These are phyloP conservation scores for Limnothrissa miodon DNA, from an alignment of 2,113 vertebrate genomes.

Conservation along the genomic window DNA sequence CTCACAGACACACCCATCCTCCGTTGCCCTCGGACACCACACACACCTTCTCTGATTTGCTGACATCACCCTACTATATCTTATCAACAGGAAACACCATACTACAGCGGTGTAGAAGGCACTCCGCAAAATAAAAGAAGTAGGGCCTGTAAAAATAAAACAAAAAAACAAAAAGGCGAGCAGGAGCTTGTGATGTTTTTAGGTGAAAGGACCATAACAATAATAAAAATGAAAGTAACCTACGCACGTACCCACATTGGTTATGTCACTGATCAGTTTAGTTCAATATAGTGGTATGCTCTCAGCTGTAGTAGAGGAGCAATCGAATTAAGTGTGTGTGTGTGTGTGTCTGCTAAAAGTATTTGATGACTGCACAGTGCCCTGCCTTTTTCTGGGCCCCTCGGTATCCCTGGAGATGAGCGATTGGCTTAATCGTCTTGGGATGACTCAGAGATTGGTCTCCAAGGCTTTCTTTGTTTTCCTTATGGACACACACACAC, in stretches of 20 bases:
- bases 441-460: not conserved
- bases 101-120: not conserved
- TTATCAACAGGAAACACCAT: slow-evolving; percentile 21
- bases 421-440: not conserved
- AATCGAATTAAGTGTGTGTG: not conserved
- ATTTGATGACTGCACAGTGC: not conserved
- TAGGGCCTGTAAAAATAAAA: not conserved
- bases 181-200: not conserved
- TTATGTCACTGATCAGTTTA: not conserved
- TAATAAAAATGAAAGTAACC: not conserved
- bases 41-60: not conserved
- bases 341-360: not conserved
- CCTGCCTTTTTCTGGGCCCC: not conserved
- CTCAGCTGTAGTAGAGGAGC: not conserved
- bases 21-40: not conserved
- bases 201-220: not conserved
- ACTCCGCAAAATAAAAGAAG: not conserved
- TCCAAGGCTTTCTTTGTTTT: not conserved
- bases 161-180: too few species aligned
- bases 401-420: not conserved
- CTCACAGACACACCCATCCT: not conserved
- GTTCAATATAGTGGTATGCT: not conserved
- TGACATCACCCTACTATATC: not conserved
- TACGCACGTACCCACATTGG: not conserved
- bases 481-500: not conserved